Percentiles rank a stretch among this genome's conserved stretches.
These are phyloP conservation scores for Notamacropus eugenii DNA, from an alignment of 2,797 vertebrate genomes.

Conservation along the genomic window DNA sequence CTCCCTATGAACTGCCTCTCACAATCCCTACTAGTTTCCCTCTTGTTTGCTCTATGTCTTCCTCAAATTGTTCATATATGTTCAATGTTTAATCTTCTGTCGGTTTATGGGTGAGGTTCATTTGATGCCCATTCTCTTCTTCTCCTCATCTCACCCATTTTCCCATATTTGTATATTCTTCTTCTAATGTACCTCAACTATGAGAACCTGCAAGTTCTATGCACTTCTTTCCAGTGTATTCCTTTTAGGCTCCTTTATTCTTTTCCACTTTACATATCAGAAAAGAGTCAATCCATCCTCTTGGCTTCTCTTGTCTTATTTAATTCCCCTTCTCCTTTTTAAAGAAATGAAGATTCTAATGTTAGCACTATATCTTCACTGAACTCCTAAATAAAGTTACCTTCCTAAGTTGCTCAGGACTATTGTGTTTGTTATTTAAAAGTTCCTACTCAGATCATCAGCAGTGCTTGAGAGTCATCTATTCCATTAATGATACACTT, in stretches of 20 bases:
- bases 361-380: not conserved
- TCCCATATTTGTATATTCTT: not conserved
- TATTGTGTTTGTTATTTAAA: not conserved
- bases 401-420: not conserved
- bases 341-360: not conserved
- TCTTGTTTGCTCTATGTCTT: not conserved
- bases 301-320: not conserved
- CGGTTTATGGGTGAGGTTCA: not conserved
- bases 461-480: not conserved
- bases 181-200: not conserved
- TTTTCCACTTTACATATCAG: not conserved
- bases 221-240: not conserved
- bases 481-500: not conserved
- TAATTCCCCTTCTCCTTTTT: not conserved
- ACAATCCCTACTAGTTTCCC: not conserved
- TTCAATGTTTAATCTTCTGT: not conserved
- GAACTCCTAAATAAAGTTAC: not conserved
- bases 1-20: not conserved
- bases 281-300: not conserved
- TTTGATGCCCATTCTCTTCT: not conserved
- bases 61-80: not conserved
- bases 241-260: not conserved
- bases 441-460: not conserved
- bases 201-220: not conserved
- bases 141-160: not conserved